Conservation (phyloP, 2,113 vertebrate genomes). For the Dermatemys mawii region DNA sequence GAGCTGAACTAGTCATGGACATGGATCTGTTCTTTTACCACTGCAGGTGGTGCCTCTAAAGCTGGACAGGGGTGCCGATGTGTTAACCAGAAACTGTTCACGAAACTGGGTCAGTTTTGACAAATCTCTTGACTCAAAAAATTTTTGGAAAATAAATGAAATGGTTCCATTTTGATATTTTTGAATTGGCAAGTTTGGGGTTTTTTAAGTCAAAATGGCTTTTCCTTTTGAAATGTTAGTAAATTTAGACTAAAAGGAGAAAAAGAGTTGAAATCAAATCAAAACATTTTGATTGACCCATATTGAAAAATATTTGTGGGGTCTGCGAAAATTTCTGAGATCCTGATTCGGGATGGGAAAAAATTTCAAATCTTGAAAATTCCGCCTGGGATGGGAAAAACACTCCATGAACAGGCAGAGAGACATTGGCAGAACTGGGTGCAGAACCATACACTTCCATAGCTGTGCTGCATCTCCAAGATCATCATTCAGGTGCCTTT, state of each 20-base stretch:
- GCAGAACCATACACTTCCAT: fast-evolving
- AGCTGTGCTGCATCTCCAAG: background rate
- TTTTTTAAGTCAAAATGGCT: background rate
- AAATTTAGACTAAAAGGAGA: background rate
- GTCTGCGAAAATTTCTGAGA: background rate
- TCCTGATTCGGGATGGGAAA: background rate
- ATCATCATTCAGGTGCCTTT: fast-evolving
- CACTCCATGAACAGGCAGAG: background rate
- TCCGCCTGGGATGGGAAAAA: background rate
- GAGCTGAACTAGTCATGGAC: background rate
- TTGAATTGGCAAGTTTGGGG: background rate
- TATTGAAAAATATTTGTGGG: background rate
- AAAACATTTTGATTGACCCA: background rate
- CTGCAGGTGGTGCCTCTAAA: background rate
- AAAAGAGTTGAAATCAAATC: background rate
- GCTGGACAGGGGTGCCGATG: background rate
- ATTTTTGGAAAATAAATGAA: background rate
- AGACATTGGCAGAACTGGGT: background rate
- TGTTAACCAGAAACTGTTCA: background rate
- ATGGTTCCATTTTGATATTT: background rate
- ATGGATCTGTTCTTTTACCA: background rate
- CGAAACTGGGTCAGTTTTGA: background rate
- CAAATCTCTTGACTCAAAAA: background rate
- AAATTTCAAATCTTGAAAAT: background rate
- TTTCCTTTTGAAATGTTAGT: background rate